These are phyloP conservation scores for Scytalopus superciliaris DNA, from an alignment of 2,113 vertebrate genomes.

Conservation along the genomic window DNA sequence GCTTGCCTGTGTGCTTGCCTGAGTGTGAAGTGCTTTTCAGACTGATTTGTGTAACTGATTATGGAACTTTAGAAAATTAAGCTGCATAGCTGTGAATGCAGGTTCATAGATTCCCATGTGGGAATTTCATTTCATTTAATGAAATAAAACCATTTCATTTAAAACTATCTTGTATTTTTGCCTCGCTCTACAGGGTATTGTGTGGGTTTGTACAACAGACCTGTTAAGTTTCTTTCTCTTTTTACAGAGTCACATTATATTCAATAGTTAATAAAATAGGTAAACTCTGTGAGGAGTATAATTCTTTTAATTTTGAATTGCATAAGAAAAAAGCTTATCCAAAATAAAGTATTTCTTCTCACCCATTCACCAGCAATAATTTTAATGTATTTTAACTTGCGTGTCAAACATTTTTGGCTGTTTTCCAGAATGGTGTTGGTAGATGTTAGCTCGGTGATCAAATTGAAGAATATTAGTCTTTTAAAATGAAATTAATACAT, in stretches of 20 bases:
- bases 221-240: background rate
- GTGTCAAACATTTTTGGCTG: background rate
- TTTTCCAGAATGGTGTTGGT: background rate
- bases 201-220: background rate
- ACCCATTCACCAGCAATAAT: background rate
- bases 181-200: background rate
- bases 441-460: background rate
- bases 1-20: background rate
- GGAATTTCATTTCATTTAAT: too few species aligned
- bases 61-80: background rate
- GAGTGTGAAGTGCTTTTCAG: background rate
- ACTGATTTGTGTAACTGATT: background rate
- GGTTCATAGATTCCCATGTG: background rate
- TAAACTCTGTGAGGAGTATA: background rate
- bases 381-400: background rate
- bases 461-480: background rate
- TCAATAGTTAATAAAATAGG: background rate
- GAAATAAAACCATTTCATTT: background rate
- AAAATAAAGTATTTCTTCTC: background rate
- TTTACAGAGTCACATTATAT: background rate
- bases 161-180: background rate
- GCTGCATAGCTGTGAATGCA: background rate
- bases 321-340: background rate
- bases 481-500: background rate
- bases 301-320: background rate